A percentile compares a stretch with the other conserved stretches of the same genome.
Conservation (phyloP, 2,113 vertebrate genomes). For the Percopsis transmontana region DNA sequence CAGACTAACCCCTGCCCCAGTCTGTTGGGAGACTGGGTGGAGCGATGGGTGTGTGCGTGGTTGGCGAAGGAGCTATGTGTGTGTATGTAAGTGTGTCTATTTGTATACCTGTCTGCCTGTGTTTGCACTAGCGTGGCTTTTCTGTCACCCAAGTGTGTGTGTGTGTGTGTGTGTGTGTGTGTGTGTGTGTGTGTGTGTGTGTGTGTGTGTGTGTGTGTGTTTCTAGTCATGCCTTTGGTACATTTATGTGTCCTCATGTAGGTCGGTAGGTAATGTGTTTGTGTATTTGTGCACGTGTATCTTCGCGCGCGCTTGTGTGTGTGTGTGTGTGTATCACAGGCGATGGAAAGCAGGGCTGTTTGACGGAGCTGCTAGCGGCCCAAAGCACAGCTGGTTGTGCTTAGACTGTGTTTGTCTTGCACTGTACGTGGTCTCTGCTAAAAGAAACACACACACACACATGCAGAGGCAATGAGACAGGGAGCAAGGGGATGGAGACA, state of each 20-base stretch:
- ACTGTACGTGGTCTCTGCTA: conserved; percentile 52
- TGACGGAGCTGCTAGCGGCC: conserved; percentile 17
- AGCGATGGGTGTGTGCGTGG: background rate
- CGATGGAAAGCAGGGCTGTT: conserved; percentile 18
- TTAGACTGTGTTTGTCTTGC: conserved; percentile 79
- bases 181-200: background rate
- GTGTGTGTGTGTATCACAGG: background rate
- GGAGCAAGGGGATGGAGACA: background rate
- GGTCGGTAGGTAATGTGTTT: background rate
- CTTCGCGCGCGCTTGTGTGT: background rate
- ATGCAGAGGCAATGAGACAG: conserved; percentile 21
- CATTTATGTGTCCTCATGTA: background rate
- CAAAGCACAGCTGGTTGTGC: conserved; percentile 74
- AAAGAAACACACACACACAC: conserved; percentile 14
- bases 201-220: background rate
- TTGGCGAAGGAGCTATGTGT: background rate
- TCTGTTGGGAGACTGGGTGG: background rate
- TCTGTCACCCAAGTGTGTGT: background rate
- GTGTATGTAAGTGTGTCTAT: conserved; percentile 6
- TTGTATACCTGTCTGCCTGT: background rate
- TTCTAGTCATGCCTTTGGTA: background rate
- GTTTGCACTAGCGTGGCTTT: background rate
- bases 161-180: background rate
- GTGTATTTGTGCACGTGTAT: conserved; percentile 4
- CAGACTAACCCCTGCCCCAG: background rate